Base-by-base conservation (phyloP, 2,797 vertebrate genomes). In the Poecile montanus region DNA sequence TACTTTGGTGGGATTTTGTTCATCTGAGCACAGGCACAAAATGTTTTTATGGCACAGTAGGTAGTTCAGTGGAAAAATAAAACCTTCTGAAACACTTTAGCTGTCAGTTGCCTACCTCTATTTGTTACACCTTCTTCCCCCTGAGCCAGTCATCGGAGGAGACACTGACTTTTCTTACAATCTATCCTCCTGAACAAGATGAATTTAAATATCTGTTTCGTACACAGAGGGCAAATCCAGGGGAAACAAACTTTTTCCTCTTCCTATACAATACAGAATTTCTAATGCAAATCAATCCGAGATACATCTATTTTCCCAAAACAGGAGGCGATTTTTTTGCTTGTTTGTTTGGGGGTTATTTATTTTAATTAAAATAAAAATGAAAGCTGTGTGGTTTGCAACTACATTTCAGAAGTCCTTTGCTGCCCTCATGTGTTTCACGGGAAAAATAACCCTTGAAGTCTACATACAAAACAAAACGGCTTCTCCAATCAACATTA, bases 341-440 rank as follows among this genome's bases (percentile, higher is more conserved):
- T 68, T 48, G 8, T 48, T 77, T 88, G 3, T 13, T 87, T 34
- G 4, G 3, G 7, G 15, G 36, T 75, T 48, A 26, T 54, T 65
- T 54, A 30, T 71, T 82, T 87, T 56, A 63, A 79, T 83, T 47
- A 62, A 79, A 90, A 68, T 42, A 2, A 65, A 85, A 85, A 83
- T 27, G 13, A 66, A 77, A 90, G 47, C 20, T 18, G 29, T 2
- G 5, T 5, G 6, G 29, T 30, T 62, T 65, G 26, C n/a, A 58
- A 38, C 23, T 16, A 36, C 18, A 17, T 83, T 60, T 87, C 51
- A 71, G 61, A 97, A 89, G 95, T 91, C 63, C 95, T 86, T 91
- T 97, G 92, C 96, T 98, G 97, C 97, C 97, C 97, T 92, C 98
- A 18, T 57, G 96, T 88, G 97, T 93, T 91, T 72, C 85, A 13